These are phyloP conservation scores for Drosophila borborema DNA, from an alignment of 2,888 invertebrate species.

Conservation along the genomic window DNA sequence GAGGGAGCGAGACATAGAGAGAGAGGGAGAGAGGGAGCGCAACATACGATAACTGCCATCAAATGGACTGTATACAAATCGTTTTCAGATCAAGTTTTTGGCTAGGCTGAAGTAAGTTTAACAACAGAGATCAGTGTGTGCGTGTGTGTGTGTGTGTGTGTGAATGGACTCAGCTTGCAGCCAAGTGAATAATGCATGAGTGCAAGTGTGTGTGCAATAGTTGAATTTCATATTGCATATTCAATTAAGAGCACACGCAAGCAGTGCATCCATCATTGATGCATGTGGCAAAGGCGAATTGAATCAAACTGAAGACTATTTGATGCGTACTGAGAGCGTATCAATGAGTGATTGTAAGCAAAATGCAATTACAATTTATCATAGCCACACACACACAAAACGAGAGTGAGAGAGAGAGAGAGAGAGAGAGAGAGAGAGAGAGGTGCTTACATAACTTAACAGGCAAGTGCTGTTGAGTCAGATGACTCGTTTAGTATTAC, in stretches of 20 bases:
- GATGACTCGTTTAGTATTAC: neutral
- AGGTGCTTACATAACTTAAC: neutral
- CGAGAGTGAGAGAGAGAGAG: neutral
- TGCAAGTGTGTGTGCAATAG: constrained; percentile 1
- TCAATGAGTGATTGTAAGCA: neutral
- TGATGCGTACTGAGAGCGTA: neutral
- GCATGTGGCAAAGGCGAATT: neutral
- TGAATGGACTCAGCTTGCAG: constrained; percentile 15
- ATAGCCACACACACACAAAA: neutral
- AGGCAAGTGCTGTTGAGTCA: neutral
- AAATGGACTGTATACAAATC: constrained; percentile 65
- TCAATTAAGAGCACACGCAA: constrained; percentile 14
- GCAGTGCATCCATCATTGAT: neutral
- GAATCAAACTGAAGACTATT: neutral
- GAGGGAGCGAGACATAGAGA: too few species aligned
- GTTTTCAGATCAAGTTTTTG: constrained; percentile 52
- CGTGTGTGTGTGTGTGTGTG: constrained; percentile 10
- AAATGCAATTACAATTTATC: constrained; percentile 7
- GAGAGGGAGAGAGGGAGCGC: neutral
- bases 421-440: neutral
- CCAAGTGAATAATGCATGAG: constrained; percentile 15
- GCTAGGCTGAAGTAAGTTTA: neutral
- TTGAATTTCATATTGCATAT: constrained; percentile 26
- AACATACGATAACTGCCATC: constrained; percentile 45
- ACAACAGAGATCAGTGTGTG: constrained; percentile 11